Percentiles rank a stretch among this genome's conserved stretches.
Evolutionary conservation across 2,888 invertebrate species (phyloP).

Genomic region (Deroplatys truncata): DNA sequence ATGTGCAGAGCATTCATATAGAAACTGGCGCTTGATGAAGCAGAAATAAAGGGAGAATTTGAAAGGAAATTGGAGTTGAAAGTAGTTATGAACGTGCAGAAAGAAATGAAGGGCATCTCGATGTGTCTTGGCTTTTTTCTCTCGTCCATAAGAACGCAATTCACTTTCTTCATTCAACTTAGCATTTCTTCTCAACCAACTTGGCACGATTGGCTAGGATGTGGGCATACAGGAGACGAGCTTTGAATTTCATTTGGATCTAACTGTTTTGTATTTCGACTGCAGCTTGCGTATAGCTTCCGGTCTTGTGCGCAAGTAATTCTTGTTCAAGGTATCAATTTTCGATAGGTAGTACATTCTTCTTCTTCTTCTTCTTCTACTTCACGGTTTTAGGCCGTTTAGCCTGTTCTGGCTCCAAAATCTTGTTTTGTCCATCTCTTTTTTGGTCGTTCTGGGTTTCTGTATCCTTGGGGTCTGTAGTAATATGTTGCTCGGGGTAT

Average conservation of each 20-base stretch:
- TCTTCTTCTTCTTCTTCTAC: too few relatives aligned
- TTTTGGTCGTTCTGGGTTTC: too few relatives aligned
- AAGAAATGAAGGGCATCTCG: neutral
- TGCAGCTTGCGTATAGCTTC: neutral
- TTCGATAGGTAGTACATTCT: too few relatives aligned
- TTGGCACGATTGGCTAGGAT: neutral
- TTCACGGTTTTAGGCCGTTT: too few relatives aligned
- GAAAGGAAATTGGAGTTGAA: constrained; percentile 31
- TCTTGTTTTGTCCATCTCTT: too few relatives aligned
- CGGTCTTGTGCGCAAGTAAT: too few relatives aligned
- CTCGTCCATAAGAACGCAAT: neutral
- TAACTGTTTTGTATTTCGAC: too few relatives aligned
- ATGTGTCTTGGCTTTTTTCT: neutral
- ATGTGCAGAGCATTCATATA: constrained; percentile 26
- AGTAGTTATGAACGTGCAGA: constrained; percentile 14
- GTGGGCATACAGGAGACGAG: neutral
- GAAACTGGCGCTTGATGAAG: constrained; percentile 28
- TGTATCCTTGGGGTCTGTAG: too few relatives aligned
- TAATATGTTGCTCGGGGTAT: too few relatives aligned
- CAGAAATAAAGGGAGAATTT: constrained; percentile 28
- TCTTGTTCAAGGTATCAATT: too few relatives aligned
- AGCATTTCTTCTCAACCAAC: neutral
- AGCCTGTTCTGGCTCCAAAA: too few relatives aligned
- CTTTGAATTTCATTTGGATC: neutral
- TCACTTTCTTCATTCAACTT: neutral